Evolutionary conservation across 2,797 vertebrate genomes (phyloP), one percentile per base, ranked within the genome.

Genomic region (Anisognathus igniventris): DNA sequence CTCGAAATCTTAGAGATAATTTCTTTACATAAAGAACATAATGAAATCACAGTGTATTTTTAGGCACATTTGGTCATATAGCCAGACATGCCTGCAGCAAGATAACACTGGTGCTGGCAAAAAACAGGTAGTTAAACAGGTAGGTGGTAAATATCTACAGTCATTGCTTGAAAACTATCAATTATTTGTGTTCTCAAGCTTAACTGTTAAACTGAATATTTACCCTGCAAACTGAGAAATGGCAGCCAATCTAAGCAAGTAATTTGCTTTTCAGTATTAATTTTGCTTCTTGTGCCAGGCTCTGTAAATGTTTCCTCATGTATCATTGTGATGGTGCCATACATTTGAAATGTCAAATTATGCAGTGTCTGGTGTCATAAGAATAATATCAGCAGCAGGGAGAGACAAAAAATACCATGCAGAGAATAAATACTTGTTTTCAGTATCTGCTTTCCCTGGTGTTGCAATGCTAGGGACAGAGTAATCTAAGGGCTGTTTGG

Each of bases 311-410:
- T 87, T 93, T 89, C 84, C 79, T 90, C 91, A 66, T 92, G 83
- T 47, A 86, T 94, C 95, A 93, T 80, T 93, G 84, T 95, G 94
- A 96, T 0, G 1, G 68, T 93, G 75, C 87, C 87, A 90, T 91
- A 68, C 72, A 80, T 95, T 91, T 95, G 75, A 91, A 95, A 91
- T 96, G 89, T 94, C 89, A 86, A 80, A 86, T 93, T 87, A 91
- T 94, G 75, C 84, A 58, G 68, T 71, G 54, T 80, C 75, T 92
- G 33, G 50, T 92, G 76, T 95, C 84, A 53, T 65, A 93, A 85
- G 81, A 93, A 64, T 92, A 90, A 70, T 65, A 35, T 35, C 61
- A 74, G 21, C 65, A 93, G 54, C 42, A 85, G 45, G 12, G 25
- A 86, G 54, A 72, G 68, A 91, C 54, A 86, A 92, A 67, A 93